Evolutionary conservation across 2,888 invertebrate species (phyloP).

Genomic region (Cryptus viduatorius): DNA sequence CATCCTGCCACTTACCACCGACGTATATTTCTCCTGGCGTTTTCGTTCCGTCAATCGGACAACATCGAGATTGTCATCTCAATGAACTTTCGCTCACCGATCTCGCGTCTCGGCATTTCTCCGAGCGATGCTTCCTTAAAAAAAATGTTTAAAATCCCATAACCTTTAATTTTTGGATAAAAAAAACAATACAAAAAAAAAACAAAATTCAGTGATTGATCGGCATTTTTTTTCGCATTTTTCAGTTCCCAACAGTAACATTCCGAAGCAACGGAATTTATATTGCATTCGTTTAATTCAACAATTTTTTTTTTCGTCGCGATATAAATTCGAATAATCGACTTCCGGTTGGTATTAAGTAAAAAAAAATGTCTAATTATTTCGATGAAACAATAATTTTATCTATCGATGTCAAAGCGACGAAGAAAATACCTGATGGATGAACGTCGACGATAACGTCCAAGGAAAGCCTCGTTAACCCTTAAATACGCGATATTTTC

Average conservation of each 20-base stretch:
- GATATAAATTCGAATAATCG: background rate
- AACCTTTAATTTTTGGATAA: conserved; percentile 17
- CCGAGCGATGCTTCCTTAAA: conserved; percentile 68
- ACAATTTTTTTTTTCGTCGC: background rate
- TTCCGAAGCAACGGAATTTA: background rate
- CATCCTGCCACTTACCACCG: conserved; percentile 75
- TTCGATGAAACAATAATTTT: background rate
- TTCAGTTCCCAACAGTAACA: background rate
- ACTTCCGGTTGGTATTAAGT: background rate
- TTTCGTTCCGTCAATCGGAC: conserved; percentile 77
- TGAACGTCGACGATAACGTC: conserved; percentile 31
- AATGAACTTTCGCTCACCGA: conserved; percentile 70
- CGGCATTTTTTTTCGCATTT: background rate
- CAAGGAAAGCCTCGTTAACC: conserved; percentile 13
- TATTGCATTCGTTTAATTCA: background rate
- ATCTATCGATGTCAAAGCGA: background rate
- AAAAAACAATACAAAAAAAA: background rate
- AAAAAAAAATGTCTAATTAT: background rate
- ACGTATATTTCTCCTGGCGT: conserved; percentile 32
- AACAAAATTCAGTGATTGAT: background rate
- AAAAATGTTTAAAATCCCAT: conserved; percentile 30
- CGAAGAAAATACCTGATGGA: conserved; percentile 35
- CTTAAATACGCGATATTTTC: conserved; percentile 42
- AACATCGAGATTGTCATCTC: conserved; percentile 79
- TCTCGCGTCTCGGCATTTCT: conserved; percentile 75